Percentiles rank a stretch among this genome's conserved stretches.
Evolutionary conservation across 2,888 invertebrate species (phyloP).

Genomic region (Uropetala carovei): DNA sequence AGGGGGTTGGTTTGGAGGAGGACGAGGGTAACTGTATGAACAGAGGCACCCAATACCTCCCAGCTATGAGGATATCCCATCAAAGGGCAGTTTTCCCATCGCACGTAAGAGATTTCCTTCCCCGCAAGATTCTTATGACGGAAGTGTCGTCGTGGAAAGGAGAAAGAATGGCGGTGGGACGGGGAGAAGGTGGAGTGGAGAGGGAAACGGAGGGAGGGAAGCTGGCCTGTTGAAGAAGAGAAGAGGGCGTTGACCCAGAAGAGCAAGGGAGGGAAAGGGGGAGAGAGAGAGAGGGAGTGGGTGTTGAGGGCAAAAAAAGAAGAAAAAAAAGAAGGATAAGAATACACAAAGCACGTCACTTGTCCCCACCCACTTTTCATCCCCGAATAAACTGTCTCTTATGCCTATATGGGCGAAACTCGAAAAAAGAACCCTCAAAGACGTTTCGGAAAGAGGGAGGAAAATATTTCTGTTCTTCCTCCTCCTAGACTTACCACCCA

Average conservation of each 20-base stretch:
- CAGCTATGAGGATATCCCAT: slow-evolving; percentile 6
- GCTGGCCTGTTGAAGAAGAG: slow-evolving; percentile 65
- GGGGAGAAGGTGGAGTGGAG: neutral
- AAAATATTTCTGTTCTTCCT: neutral
- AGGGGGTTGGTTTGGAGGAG: neutral
- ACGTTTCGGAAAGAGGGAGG: neutral
- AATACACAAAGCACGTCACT: slow-evolving; percentile 20
- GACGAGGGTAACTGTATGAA: neutral
- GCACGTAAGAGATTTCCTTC: slow-evolving; percentile 57
- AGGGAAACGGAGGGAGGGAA: neutral
- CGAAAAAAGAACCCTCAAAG: slow-evolving; percentile 4
- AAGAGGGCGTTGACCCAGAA: slow-evolving; percentile 35
- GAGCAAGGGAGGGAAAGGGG: slow-evolving; percentile 63
- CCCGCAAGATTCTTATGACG: slow-evolving; percentile 51
- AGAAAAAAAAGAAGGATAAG: slow-evolving; percentile 1
- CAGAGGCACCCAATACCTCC: neutral
- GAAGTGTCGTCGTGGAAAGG: slow-evolving; percentile 54
- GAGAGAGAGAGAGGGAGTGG: slow-evolving; percentile 66
- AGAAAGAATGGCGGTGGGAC: neutral
- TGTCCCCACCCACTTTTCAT: neutral
- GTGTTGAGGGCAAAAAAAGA: slow-evolving; percentile 52
- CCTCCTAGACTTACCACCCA: neutral
- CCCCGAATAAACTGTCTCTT: slow-evolving; percentile 14
- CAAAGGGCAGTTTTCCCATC: slow-evolving; percentile 41
- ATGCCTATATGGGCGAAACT: slow-evolving; percentile 8